Evolutionary conservation across 2,797 vertebrate species (phyloP).

Genomic region (Orientallactaga sibirica): DNA sequence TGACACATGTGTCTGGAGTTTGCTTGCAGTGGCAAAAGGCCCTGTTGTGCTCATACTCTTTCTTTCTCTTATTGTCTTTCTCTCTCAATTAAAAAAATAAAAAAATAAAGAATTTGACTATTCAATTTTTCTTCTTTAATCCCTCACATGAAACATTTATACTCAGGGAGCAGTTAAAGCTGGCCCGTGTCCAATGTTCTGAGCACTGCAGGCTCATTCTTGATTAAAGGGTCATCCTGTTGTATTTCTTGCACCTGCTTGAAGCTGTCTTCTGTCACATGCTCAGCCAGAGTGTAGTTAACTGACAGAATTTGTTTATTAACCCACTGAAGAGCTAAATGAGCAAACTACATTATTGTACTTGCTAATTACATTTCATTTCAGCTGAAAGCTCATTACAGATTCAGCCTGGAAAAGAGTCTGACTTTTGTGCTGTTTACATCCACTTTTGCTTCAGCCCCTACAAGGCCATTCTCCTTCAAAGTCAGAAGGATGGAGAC

Average conservation of each 20-base stretch:
- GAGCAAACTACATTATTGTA: constrained; percentile 88
- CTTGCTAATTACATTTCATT: constrained; percentile 88
- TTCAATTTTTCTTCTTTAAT: constrained; percentile 19
- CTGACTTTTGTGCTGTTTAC: constrained; percentile 87
- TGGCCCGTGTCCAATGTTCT: constrained; percentile 73
- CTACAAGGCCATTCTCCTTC: constrained; percentile 53
- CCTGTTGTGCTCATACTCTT: too few species aligned
- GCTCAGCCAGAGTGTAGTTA: constrained; percentile 83
- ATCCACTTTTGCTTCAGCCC: constrained; percentile 80
- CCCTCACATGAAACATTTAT: constrained; percentile 38
- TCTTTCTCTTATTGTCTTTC: too few species aligned
- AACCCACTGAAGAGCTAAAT: constrained; percentile 88
- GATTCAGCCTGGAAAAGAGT: constrained; percentile 80
- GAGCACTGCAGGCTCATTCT: constrained; percentile 77
- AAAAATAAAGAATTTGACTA: background rate
- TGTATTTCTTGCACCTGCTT: constrained; percentile 87
- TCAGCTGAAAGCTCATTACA: constrained; percentile 88
- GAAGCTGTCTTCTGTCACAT: constrained; percentile 76
- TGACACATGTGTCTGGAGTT: too few species aligned
- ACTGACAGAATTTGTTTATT: constrained; percentile 89
- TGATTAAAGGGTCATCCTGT: constrained; percentile 82
- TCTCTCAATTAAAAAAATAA: too few species aligned
- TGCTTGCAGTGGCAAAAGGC: too few species aligned
- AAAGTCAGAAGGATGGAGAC: constrained; percentile 37
- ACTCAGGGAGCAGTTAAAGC: constrained; percentile 72